phyloP scores from a whole-genome alignment of 2,113 vertebrate species.

The Uria aalge region DNA sequence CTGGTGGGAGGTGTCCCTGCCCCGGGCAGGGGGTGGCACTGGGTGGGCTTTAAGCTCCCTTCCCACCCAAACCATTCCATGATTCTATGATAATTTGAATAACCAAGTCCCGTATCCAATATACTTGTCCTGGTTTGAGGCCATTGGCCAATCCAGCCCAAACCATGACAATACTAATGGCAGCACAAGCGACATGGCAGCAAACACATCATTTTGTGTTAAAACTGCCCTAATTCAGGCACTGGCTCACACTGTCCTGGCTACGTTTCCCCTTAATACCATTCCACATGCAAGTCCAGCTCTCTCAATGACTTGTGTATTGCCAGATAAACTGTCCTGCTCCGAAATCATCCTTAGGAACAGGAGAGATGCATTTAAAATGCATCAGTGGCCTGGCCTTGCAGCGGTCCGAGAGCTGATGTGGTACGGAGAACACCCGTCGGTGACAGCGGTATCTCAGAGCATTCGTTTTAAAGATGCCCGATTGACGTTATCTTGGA shows the following conservation, averaged over 20 bases:
- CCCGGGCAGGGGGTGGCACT: too few species aligned
- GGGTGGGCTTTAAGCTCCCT: too few species aligned
- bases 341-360: neutral
- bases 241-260: neutral
- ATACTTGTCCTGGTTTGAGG: too few species aligned
- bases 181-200: neutral
- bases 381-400: neutral
- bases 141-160: too few species aligned
- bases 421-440: rapidly evolving
- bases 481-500: neutral
- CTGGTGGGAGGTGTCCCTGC: too few species aligned
- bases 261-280: neutral
- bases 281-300: neutral
- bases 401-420: neutral
- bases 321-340: neutral
- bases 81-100: neutral
- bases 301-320: neutral
- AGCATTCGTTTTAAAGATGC: neutral
- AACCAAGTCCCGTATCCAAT: neutral
- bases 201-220: neutral
- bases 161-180: neutral
- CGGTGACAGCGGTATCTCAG: neutral
- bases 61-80: too few species aligned
- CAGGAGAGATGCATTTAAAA: neutral
- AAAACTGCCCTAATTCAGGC: neutral